phyloP scores from a whole-genome alignment of 2,797 vertebrate species.

The Esox lucius region DNA sequence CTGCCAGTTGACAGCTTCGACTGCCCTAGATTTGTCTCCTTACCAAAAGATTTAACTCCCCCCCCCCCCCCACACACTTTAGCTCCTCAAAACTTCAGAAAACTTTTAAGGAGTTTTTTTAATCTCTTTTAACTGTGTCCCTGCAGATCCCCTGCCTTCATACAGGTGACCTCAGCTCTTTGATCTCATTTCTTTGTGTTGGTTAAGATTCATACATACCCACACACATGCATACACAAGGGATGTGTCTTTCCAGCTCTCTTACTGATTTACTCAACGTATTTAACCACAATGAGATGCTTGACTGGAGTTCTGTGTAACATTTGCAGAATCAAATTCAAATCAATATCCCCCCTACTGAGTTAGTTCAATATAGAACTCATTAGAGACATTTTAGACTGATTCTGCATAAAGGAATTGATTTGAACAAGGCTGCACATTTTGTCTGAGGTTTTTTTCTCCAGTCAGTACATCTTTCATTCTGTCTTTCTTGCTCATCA shows the following conservation, averaged over 20 bases:
- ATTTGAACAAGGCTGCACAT: constrained; percentile 16
- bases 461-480: not conserved
- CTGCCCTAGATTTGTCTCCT: constrained; percentile 68
- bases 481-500: not conserved
- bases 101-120: constrained; percentile 52
- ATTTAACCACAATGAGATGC: constrained; percentile 3
- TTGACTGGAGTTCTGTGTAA: constrained; percentile 1
- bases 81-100: constrained; percentile 53
- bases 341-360: constrained; percentile 3
- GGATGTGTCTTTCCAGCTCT: not conserved
- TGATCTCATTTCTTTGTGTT: not conserved
- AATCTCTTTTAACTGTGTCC: constrained; percentile 39
- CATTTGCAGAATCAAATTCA: not conserved
- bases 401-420: constrained; percentile 23
- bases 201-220: not conserved
- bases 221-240: not conserved
- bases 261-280: constrained; percentile 6
- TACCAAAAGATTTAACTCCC: constrained; percentile 62
- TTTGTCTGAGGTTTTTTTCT: not conserved
- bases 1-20: constrained; percentile 67
- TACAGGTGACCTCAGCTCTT: constrained; percentile 8
- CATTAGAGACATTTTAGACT: constrained; percentile 9
- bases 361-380: constrained; percentile 11
- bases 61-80: constrained; percentile 27
- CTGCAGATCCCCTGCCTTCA: not conserved